Evolutionary conservation across 2,888 invertebrate species (phyloP), one percentile per base, ranked within the genome.

Genomic region (Heliothis peltigera): DNA sequence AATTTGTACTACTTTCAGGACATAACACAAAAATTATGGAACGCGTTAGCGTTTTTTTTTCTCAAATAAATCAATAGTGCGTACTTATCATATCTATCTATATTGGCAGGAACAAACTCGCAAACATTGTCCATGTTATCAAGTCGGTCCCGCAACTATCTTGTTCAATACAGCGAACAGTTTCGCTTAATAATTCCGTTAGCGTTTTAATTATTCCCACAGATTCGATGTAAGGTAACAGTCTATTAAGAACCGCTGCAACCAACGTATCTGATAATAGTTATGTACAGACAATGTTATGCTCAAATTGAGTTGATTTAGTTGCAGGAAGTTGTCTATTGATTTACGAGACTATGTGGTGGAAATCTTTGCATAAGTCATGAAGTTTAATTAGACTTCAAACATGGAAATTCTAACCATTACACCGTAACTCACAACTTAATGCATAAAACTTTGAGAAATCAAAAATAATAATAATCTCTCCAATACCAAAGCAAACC

Each of bases 171-270:
- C 85, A 84, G 81, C 84, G 87, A 82, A 87, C 84, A 87, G 84
- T 85, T 83, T 83, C 83, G 75, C 81, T 88, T 87, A 90, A 87
- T 89, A 87, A 89, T 87, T 87, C 87, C 81, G 84, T 86, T 88
- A 87, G 87, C 87, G 86, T 85, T 90, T 90, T 89, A 89, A 90
- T 90, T 89, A 90, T 87, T 86, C 80, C 87, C 78, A 77, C 82
- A 80, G 84, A 85, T 86, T 80, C 82, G 72, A 81, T 83, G 81
- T 80, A 75, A 79, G 78, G 72, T 75, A 79, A 79, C 79, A 81
- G 75, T 77, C 79, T 79, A 85, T 84, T 81, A 83, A 75, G 72
- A 72, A 79, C 80, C 74, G 63, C 67, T 70, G 66, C 71, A 75
- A 69, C 73, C 70, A 68, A 66, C 55, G 49, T 64, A 70, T 75